Evolutionary conservation across 2,888 invertebrate genomes (phyloP), one percentile per base, ranked within the genome.

Genomic region (Andrena marginata): DNA sequence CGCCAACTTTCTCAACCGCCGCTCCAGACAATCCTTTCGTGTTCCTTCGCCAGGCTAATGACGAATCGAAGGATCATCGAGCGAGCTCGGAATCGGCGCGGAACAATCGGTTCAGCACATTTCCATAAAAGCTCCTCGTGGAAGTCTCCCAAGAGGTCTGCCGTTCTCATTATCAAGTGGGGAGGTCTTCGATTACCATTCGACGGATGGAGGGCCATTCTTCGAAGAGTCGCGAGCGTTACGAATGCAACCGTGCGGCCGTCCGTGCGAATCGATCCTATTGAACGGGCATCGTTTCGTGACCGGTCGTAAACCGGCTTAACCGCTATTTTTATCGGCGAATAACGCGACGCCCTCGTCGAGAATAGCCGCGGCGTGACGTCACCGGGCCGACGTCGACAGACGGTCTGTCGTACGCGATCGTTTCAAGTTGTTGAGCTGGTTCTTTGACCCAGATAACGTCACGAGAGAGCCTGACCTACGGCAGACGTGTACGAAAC

Each of bases 391-490:
- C 80, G 75, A 59, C 83, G 88, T 87, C 88, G 89, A 88, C 86
- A 85, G 85, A 85, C 87, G 71, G 89, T 89, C 89, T 86, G 87
- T 86, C 89, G 89, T 87, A 89, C 84, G 85, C 85, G 87, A 89
- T 89, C 86, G 87, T 89, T 91, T 90, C 85, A 77, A 87, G 89
- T 89, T 85, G 86, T 82, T 86, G 88, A 86, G 90, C 89, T 90
- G 87, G 91, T 91, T 92, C 89, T 91, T 91, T 89, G 90, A 91
- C 91, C 92, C 86, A 88, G 85, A 89, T 91, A 68, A 77, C 84
- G 76, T 80, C 83, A 77, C 78, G 74, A 80, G 67, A 83, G 77
- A 75, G 49, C 79, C 59, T 64, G 81, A 85, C 83, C 85, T 80
- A 79, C 70, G 80, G 35, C 62, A 71, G 71, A 31, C 67, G n/a